Evolutionary conservation across 2,797 vertebrate species (phyloP), one percentile per base, ranked within the genome.

Genomic region (Parambassis ranga): DNA sequence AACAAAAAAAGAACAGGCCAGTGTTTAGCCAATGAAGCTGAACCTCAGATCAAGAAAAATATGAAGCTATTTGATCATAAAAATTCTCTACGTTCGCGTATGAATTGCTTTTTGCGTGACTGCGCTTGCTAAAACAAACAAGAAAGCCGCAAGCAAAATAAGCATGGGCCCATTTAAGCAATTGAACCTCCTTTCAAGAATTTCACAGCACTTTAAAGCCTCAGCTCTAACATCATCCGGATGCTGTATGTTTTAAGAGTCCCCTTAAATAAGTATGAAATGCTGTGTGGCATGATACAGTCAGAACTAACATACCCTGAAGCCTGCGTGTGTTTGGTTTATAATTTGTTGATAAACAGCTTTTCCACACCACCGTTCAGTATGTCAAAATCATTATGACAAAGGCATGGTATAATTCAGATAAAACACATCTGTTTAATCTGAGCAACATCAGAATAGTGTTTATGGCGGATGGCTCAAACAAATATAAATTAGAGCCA

Each of bases 331-430:
- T 53, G 73, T 83, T 78, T 63, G 60, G 38, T 71, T 85, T 74
- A 79, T 88, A 90, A 87, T 85, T 79, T 80, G 77, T 83, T 89
- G 87, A 92, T 90, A 91, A 91, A 90, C 86, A 88, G 86, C 84
- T 86, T 83, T 82, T 87, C 69, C 82, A 79, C 79, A n/a, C 61
- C 48, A 57, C 60, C 42, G 23, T 79, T 86, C 76, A 60, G 46
- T 66, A 39, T 76, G 75, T 88, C 71, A 76, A 57, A 71, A 78
- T 63, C 76, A 71, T 79, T 74, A 68, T 71, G 75, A 85, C 73
- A 83, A 82, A 82, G 55, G 53, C 67, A 35, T 49, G 70, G 75
- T 39, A 63, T 76, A 42, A 71, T 72, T 86, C 75, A 77, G 82
- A 90, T 87, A 73, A 88, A 87, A 66, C 56, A 19, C 26, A 56